Base-by-base conservation (phyloP, 2,797 vertebrate genomes). In the Hafferia zeledoni region DNA sequence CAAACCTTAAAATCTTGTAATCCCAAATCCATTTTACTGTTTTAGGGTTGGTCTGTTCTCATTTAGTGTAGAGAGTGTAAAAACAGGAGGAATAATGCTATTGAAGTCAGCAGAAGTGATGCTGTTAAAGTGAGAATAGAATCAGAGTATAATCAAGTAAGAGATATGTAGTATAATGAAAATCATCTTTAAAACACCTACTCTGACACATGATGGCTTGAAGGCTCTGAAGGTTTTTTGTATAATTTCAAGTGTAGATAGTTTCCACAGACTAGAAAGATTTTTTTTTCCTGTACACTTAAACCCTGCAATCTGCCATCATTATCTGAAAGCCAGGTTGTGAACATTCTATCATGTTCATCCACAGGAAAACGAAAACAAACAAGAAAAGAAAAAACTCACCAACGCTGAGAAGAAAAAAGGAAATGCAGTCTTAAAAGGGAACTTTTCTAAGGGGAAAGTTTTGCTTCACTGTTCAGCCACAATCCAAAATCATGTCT, bases 281-380 rank as follows among this genome's bases (percentile, higher is more conserved):
- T 19, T 25, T 67, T 20, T 23, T 61, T 65, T 28, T n/a, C n/a
- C 31, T 4, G 0, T 63, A 22, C 0, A 0, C 13, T 84, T 47
- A 55, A 46, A 27, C 13, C 10, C 33, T 86, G 35, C 11, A 44
- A 5, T 86, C 44, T 86, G 24, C 63, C 33, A 16, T 35, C 37
- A 88, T 61, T 22, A 57, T 31, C 46, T 85, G 68, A 77, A 93
- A 93, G 18, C 17, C 30, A 75, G n/a, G 30, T 30, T 61, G 11
- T 63, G 76, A 35, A 13, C 14, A 11, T 83, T 43, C 37, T 65
- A 12, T 74, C 46, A 55, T 87, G n/a, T 49, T 56, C 17, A 31
- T 79, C 37, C 69, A 37, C 19, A 43, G 46, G 35, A 71, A 39
- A 43, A 89, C 15, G 10, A 78, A 68, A 85, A 35, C 11, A 65